Evolutionary conservation across 2,113 vertebrate species (phyloP).

Genomic region (Pomatorhinus ruficollis): DNA sequence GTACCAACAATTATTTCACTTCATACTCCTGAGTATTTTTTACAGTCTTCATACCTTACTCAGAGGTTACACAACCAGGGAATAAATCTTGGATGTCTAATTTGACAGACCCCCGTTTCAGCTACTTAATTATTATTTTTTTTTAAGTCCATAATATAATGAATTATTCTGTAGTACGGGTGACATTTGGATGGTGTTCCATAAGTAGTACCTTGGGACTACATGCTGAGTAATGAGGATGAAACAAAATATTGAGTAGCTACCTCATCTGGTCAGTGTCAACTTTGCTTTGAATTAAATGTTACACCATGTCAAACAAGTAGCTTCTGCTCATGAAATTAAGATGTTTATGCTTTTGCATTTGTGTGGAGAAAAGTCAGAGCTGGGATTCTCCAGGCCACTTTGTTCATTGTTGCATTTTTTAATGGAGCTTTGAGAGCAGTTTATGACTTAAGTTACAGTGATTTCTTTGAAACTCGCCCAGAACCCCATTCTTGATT

Average conservation of each 20-base stretch:
- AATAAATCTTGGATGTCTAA: not conserved
- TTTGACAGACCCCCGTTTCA: not conserved
- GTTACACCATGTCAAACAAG: not conserved
- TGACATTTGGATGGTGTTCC: conserved; percentile 30
- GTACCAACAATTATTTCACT: not conserved
- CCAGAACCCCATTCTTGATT: not conserved
- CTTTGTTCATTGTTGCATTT: not conserved
- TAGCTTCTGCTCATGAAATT: not conserved
- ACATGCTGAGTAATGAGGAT: not conserved
- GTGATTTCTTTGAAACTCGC: not conserved
- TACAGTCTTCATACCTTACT: not conserved
- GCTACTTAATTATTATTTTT: not conserved
- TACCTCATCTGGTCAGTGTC: conserved; percentile 13
- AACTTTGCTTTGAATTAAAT: conserved; percentile 31
- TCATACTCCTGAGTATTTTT: not conserved
- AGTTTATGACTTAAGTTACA: not conserved
- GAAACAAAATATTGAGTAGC: conserved; percentile 19
- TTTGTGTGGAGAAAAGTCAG: not conserved
- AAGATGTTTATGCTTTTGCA: not conserved
- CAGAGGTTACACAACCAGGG: not conserved
- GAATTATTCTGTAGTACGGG: not conserved
- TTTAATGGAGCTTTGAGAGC: not conserved
- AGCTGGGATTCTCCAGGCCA: not conserved
- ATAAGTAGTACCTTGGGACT: conserved; percentile 3
- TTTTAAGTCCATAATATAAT: not conserved